These are phyloP conservation scores for Tupaia tana DNA, from an alignment of 2,113 vertebrate species.

Conservation along the genomic window DNA sequence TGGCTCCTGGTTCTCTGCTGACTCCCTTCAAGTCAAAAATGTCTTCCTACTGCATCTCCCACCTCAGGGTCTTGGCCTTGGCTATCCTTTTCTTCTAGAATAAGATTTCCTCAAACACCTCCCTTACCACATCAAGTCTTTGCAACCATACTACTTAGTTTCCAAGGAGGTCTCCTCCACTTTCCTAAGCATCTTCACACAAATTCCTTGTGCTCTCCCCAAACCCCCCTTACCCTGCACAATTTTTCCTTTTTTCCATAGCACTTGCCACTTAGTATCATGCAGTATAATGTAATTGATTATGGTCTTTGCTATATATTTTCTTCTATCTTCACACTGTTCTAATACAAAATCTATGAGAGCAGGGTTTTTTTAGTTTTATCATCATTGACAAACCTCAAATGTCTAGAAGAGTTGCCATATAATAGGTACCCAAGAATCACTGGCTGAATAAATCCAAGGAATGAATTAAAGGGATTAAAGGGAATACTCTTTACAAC, in stretches of 20 bases:
- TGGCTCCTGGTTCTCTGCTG: neutral
- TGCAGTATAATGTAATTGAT: neutral
- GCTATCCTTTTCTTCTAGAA: neutral
- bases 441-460: neutral
- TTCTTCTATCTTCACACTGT: neutral
- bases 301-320: neutral
- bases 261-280: neutral
- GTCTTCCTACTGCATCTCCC: neutral
- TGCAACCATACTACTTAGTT: neutral
- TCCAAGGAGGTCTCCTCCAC: neutral
- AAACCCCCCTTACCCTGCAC: neutral
- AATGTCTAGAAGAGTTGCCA: neutral
- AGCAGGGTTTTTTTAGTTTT: neutral
- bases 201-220: neutral
- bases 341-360: neutral
- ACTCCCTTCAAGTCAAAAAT: neutral
- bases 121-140: neutral
- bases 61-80: neutral
- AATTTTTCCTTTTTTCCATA: neutral
- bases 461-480: neutral
- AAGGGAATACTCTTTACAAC: neutral
- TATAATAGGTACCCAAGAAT: neutral
- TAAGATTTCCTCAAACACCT: constrained; percentile 3
- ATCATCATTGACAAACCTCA: neutral
- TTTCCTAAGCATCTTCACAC: neutral